Conservation (phyloP, 2,113 vertebrate genomes). For the Parus major region DNA sequence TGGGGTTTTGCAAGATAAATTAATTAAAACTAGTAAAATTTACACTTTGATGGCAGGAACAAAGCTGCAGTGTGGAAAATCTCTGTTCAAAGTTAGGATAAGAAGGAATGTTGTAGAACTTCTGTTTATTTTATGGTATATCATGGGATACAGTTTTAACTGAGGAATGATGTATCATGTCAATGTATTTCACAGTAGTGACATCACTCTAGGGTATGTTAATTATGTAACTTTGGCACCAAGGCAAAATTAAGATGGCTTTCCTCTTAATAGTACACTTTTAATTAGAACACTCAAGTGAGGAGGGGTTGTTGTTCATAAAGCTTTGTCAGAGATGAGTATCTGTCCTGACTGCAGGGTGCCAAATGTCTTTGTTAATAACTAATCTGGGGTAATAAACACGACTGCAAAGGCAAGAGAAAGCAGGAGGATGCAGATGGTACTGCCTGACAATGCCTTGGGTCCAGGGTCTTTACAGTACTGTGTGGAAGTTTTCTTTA, state of each 20-base stretch:
- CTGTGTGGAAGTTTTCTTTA: neutral
- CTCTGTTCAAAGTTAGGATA: neutral
- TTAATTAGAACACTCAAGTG: neutral
- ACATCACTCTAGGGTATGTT: neutral
- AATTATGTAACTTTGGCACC: neutral
- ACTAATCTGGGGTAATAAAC: neutral
- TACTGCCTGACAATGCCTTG: neutral
- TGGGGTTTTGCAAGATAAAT: neutral
- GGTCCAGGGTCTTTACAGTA: neutral
- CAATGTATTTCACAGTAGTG: neutral
- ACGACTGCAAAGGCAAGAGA: neutral
- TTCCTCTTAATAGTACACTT: neutral
- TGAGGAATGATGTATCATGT: no score
- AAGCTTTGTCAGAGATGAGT: neutral
- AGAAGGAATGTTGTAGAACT: neutral
- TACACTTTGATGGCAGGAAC: neutral
- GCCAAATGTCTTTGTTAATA: neutral
- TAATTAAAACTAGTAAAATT: neutral
- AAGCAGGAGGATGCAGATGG: neutral
- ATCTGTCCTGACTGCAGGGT: neutral
- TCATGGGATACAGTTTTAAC: neutral
- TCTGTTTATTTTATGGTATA: neutral
- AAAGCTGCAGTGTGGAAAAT: neutral
- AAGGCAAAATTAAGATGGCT: neutral
- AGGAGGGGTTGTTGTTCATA: neutral